Base-by-base conservation (phyloP, 2,113 vertebrate species). In the Vidua chalybeata region DNA sequence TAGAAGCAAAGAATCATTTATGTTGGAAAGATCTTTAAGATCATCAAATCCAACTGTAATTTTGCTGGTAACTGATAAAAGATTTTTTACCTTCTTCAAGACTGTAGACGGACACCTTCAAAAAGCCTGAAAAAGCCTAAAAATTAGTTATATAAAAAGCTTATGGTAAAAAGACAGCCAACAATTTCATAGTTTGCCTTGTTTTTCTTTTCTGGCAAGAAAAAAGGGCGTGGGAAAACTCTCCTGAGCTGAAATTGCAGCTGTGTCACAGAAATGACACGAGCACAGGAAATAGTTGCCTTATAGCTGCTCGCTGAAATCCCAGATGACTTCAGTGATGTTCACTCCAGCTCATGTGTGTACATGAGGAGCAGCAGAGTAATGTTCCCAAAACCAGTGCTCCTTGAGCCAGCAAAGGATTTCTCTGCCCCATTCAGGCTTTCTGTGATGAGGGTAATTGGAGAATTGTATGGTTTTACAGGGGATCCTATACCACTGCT, bases 201-300 rank as follows among this genome's bases (percentile, higher is more conserved):
- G 33, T 28, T 76, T 86, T 84, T 75, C 52, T 71, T 24, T 77
- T 84, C 63, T 81, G 61, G 41, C 69, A 87, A 39, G 1, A 2
- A 56, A 67, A 83, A 52, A 66, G n/a, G 41, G 73, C 80, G 68
- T 95, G 82, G 83, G 83, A 94, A 94, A 94, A 54, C 45, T 92
- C 69, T 89, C 9, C 55, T 67, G 58, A 5, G n/a, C 27, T 84
- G 80, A 93, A 86, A 88, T 90, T 84, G 90, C 58, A 88, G 55
- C 74, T 82, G 72, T 92, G 67, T 76, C 78, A 83, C 51, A 85
- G 72, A 55, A 92, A 46, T 71, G 6, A 88, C 76, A 82, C 0
- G 4, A 77, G 9, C 72, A 92, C 79, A 84, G 92, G 92, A 94
- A 94, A 90, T 19, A 56, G 31, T 46, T 90, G 41, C 22, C 22